Conservation (phyloP, 2,113 vertebrate genomes). For the Suncus etruscus region DNA sequence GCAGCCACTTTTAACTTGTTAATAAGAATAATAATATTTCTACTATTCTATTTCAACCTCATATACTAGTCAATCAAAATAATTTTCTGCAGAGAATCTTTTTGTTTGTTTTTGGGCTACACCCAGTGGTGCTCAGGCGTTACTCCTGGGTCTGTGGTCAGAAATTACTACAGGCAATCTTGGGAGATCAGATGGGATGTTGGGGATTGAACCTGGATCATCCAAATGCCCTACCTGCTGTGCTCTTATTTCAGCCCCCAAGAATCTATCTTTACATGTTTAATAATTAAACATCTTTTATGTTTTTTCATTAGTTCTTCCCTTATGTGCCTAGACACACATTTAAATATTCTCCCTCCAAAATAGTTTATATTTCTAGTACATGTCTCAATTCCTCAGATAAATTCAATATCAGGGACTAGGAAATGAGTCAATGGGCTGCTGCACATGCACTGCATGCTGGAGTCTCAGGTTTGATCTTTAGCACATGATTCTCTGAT, state of each 20-base stretch:
- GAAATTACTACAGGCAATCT: no score
- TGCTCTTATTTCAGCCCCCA: not conserved
- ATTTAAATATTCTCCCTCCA: not conserved
- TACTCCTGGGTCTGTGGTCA: no score
- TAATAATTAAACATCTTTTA: not conserved
- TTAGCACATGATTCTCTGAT: no score
- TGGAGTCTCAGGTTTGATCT: no score
- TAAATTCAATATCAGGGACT: not conserved
- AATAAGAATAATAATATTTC: conserved; percentile 27
- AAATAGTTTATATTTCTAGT: not conserved
- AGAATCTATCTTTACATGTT: not conserved
- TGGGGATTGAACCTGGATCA: no score
- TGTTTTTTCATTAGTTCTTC: not conserved
- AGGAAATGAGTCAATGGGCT: no score
- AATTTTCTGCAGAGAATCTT: not conserved
- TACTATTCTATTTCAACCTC: conserved; percentile 13
- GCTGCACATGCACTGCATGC: no score
- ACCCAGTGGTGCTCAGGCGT: no score
- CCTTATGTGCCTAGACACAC: not conserved
- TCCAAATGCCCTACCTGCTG: no score
- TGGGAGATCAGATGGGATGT: no score
- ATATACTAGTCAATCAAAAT: conserved; percentile 12
- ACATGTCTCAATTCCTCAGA: not conserved
- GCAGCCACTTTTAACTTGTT: not conserved
- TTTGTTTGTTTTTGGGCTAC: not conserved